Base-by-base conservation (phyloP, 2,113 vertebrate species). In the Vicugna pacos region DNA sequence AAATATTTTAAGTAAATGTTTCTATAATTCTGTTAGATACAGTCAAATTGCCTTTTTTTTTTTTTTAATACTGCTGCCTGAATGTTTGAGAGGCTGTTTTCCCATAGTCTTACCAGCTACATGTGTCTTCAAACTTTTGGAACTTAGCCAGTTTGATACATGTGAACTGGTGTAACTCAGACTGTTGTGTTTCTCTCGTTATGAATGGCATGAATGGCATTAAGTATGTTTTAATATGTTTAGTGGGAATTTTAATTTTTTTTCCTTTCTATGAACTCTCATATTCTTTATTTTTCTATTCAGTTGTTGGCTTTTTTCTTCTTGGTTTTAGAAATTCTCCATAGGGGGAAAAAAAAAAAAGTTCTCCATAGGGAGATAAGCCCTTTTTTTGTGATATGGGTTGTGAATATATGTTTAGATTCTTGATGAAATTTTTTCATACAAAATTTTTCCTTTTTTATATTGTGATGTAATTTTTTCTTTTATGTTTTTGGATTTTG, bases 131-230 rank as follows among this genome's bases (percentile, higher is more conserved):
- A 93, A 0, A 73, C 11, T 54, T 70, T 30, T 30, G 81, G 35
- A 90, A 75, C 91, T 88, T 96, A 75, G 62, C 75, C 62, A 7
- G 5, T 67, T 97, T 77, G 79, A 72, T 73, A 70, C 19, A 84
- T 75, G 64, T 80, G 69, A 87, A n/a, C 76, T 94, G 48, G 19
- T 93, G 0, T 95, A 92, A 81, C 60, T 92, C 28, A 65, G 5
- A 58, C 16, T 79, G 1, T 60, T 77, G 8, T 42, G 15, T 86
- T 83, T 86, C 60, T 91, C 38, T 88, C 17, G 54, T 82, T 69
- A 81, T 94, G 32, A 87, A 8, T 79, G 69, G 73, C 52, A 81
- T 94, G 32, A 87, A 8, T 79, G 69, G 73, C 52, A 15, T 6
- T 17, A 42, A 15, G 7, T 93, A 17, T 52, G 85, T 95, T 89